Evolutionary conservation across 2,888 invertebrate species (phyloP).

Genomic region (Ligdia adustata): DNA sequence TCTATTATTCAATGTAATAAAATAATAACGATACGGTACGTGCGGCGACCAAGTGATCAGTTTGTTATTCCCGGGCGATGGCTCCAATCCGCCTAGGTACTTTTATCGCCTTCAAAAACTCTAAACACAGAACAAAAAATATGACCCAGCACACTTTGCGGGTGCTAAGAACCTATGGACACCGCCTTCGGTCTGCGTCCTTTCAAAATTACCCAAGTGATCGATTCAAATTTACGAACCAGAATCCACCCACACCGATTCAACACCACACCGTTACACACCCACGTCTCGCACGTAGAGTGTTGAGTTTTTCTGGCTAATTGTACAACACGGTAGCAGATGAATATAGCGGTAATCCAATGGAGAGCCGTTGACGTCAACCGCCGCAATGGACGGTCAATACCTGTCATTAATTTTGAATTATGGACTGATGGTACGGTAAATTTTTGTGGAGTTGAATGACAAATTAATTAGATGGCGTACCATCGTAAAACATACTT

Average conservation of each 20-base stretch:
- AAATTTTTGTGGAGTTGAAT: constrained; percentile 7
- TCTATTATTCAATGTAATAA: no score
- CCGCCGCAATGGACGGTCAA: constrained; percentile 19
- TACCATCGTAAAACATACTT: no score
- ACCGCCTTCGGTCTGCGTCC: no score
- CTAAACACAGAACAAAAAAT: no score
- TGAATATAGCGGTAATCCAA: constrained; percentile 28
- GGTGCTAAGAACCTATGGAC: no score
- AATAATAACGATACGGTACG: no score
- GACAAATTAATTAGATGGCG: constrained; percentile 13
- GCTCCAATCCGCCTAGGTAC: no score
- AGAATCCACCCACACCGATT: constrained; percentile 20
- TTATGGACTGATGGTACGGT: constrained; percentile 6
- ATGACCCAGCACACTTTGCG: no score
- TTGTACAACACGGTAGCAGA: constrained; percentile 35
- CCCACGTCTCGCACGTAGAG: constrained; percentile 33
- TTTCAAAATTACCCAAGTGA: no score
- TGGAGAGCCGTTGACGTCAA: constrained; percentile 21
- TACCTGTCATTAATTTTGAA: constrained; percentile 13
- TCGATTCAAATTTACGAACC: background rate
- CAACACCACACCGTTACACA: constrained; percentile 35
- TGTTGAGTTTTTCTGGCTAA: constrained; percentile 35
- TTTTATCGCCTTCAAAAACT: no score
- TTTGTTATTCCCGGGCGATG: no score
- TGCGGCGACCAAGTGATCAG: no score